A percentile compares a stretch with the other conserved stretches of the same genome.
Conservation (phyloP, 2,113 vertebrate genomes). For the Menidia beryllina region DNA sequence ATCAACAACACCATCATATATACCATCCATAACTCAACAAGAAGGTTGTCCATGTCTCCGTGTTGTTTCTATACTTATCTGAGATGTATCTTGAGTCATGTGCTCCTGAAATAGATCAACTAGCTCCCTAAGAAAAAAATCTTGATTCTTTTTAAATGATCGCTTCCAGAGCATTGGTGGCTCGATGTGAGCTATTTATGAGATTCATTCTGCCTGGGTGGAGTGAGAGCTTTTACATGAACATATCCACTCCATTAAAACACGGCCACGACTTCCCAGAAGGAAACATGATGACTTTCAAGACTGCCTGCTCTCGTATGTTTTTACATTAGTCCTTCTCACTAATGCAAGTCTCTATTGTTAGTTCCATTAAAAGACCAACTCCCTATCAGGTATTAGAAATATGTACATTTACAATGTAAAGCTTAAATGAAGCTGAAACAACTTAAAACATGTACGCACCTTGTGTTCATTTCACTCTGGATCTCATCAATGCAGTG, state of each 20-base stretch:
- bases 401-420: background rate
- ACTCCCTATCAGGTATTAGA: background rate
- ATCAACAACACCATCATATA: no score
- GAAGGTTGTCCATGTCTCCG: conserved; percentile 7
- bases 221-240: conserved; percentile 75
- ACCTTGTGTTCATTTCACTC: conserved; percentile 20
- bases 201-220: conserved; percentile 59
- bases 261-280: conserved; percentile 68
- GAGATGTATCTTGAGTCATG: conserved; percentile 8
- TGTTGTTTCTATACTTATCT: conserved; percentile 34
- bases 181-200: conserved; percentile 66
- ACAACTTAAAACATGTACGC: conserved; percentile 28
- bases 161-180: conserved; percentile 45
- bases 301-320: background rate
- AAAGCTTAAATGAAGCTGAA: conserved; percentile 12
- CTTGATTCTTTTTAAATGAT: conserved; percentile 44
- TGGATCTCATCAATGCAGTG: conserved; percentile 25
- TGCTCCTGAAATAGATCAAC: conserved; percentile 41
- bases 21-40: conserved; percentile 18
- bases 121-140: conserved; percentile 35
- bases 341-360: conserved; percentile 1
- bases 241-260: conserved; percentile 75
- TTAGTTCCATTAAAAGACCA: background rate
- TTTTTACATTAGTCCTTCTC: background rate
- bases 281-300: conserved; percentile 63